Conservation (phyloP, 2,113 vertebrate genomes). For the Capreolus pygargus region DNA sequence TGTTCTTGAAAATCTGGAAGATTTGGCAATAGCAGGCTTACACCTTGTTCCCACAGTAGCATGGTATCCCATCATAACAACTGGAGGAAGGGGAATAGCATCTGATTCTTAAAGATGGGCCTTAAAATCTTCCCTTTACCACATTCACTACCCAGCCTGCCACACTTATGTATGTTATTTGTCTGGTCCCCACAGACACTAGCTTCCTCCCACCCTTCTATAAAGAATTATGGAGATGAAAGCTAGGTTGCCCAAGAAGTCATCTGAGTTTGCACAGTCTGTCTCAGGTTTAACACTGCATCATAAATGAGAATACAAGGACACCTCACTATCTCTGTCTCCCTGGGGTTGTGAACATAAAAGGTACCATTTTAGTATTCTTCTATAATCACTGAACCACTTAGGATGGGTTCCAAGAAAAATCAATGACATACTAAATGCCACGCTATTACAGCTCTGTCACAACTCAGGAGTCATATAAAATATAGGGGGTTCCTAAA, state of each 20-base stretch:
- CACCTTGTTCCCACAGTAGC: neutral
- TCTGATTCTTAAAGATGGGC: neutral
- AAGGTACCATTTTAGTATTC: neutral
- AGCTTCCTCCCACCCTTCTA: neutral
- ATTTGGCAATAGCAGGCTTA: neutral
- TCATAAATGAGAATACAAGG: neutral
- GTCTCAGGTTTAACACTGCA: neutral
- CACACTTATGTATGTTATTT: neutral
- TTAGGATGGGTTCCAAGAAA: slow-evolving; percentile 28
- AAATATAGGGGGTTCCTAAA: slow-evolving; percentile 26
- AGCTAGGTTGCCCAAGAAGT: neutral
- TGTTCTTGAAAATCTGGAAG: neutral
- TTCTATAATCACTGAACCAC: neutral
- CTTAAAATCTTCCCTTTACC: neutral
- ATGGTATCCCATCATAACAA: neutral
- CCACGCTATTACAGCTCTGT: neutral
- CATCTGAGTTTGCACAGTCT: neutral
- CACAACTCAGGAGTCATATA: neutral
- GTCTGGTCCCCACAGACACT: neutral
- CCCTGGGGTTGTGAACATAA: neutral
- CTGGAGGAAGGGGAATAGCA: neutral
- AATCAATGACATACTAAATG: slow-evolving; percentile 50
- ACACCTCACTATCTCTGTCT: neutral
- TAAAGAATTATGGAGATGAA: neutral
- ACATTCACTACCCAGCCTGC: neutral